Conservation (phyloP, 2,113 vertebrate species). For the Neogale vison region DNA sequence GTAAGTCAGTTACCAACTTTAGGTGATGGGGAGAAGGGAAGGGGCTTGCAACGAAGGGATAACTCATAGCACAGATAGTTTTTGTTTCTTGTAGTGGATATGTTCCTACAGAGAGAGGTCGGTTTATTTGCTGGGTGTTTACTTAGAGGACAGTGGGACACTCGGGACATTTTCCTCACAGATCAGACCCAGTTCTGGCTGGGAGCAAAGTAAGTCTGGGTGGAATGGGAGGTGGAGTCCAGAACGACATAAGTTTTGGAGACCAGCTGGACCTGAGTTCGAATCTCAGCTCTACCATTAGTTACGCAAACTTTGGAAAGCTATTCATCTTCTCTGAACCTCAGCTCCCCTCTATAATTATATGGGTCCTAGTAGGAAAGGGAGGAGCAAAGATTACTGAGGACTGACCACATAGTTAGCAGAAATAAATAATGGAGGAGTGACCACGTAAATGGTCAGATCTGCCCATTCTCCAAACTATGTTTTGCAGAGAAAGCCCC, state of each 20-base stretch:
- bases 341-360: background rate
- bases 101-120: background rate
- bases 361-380: background rate
- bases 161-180: background rate
- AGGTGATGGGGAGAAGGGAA: background rate
- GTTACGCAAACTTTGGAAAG: background rate
- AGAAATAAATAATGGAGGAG: background rate
- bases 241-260: background rate
- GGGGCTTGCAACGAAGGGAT: background rate
- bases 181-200: background rate
- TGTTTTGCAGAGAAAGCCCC: background rate
- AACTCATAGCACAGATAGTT: background rate
- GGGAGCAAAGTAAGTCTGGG: background rate
- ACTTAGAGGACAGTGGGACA: background rate
- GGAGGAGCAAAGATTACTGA: background rate
- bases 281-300: background rate
- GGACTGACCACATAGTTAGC: background rate
- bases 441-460: background rate
- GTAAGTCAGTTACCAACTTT: background rate
- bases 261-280: background rate
- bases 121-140: background rate
- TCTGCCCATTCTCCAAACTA: background rate
- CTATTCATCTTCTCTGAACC: background rate
- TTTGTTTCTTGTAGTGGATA: background rate
- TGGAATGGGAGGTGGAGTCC: rapidly evolving